Conservation (phyloP, 2,888 invertebrate genomes). For the Lumbricus terrestris region DNA sequence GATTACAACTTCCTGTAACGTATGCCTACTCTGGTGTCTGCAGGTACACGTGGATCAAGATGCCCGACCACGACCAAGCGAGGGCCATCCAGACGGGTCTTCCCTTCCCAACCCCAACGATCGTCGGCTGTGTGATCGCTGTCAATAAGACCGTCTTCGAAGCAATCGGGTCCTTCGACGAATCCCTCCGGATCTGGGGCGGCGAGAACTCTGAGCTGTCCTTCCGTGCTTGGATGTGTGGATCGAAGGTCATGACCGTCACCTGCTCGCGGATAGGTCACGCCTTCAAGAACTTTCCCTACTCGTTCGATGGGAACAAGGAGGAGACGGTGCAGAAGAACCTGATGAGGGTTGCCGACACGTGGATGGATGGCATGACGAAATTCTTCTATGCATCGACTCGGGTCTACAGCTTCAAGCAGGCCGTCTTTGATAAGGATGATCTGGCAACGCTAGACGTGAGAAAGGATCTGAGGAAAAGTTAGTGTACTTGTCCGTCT, state of each 20-base stretch:
- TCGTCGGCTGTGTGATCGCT: slow-evolving; percentile 44
- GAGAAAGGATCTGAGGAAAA: slow-evolving; percentile 73
- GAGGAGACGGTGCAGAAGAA: slow-evolving; percentile 41
- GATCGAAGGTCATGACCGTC: slow-evolving; percentile 42
- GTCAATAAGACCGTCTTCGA: slow-evolving; percentile 40
- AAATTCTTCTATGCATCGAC: slow-evolving; percentile 42
- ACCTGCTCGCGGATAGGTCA: slow-evolving; percentile 45
- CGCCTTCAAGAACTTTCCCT: slow-evolving; percentile 43
- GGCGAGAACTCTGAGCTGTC: slow-evolving; percentile 46
- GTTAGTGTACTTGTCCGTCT: slow-evolving; percentile 53
- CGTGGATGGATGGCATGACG: slow-evolving; percentile 42
- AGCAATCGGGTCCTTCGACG: slow-evolving; percentile 41
- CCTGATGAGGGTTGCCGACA: slow-evolving; percentile 42
- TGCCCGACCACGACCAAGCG: slow-evolving; percentile 37
- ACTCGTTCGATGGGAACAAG: slow-evolving; percentile 41
- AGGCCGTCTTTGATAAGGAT: slow-evolving; percentile 31
- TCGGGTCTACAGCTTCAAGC: slow-evolving; percentile 37
- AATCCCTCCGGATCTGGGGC: slow-evolving; percentile 42
- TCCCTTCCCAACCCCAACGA: slow-evolving; percentile 41
- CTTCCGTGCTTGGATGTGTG: slow-evolving; percentile 44
- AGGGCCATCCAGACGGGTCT: slow-evolving; percentile 32
- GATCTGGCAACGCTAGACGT: slow-evolving; percentile 35
- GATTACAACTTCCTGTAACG: not conserved
- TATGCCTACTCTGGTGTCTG: not conserved
- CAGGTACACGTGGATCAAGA: slow-evolving; percentile 41